Evolutionary conservation across 2,797 vertebrate genomes (phyloP).

Genomic region (Spea hammondii): DNA sequence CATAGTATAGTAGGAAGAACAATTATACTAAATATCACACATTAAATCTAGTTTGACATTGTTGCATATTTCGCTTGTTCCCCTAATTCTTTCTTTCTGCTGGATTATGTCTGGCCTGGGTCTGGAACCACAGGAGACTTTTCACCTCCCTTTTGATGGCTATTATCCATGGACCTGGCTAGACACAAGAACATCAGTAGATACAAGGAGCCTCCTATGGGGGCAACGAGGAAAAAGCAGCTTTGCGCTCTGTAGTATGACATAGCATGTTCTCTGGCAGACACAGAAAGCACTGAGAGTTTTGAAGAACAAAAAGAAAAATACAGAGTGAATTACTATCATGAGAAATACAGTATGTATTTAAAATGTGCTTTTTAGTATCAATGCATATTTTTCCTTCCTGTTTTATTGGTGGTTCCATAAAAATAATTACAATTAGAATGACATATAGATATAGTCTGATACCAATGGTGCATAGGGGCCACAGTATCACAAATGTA

Average conservation of each 20-base stretch:
- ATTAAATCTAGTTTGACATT: too few species aligned
- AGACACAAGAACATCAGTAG: conserved; percentile 37
- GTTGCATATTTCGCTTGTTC: too few species aligned
- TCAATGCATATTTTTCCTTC: too few species aligned
- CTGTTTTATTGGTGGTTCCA: too few species aligned
- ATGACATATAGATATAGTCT: too few species aligned
- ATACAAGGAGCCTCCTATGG: conserved; percentile 42
- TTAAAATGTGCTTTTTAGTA: too few species aligned
- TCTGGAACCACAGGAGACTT: conserved; percentile 9
- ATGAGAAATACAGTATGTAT: too few species aligned
- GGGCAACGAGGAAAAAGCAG: conserved; percentile 35
- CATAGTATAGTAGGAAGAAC: too few species aligned
- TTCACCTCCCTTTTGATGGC: conserved; percentile 21
- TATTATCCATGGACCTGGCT: conserved; percentile 36
- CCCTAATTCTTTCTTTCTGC: background rate
- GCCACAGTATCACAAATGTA: too few species aligned
- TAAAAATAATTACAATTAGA: too few species aligned
- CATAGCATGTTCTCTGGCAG: conserved; percentile 21
- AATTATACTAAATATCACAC: too few species aligned
- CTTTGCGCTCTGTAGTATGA: conserved; percentile 4
- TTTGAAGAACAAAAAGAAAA: background rate
- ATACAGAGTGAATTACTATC: background rate
- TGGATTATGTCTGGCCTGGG: conserved; percentile 14
- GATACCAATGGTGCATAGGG: too few species aligned
- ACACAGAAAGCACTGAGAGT: background rate